Conservation (phyloP, 2,797 vertebrate species). For the Cirrhinus molitorella region DNA sequence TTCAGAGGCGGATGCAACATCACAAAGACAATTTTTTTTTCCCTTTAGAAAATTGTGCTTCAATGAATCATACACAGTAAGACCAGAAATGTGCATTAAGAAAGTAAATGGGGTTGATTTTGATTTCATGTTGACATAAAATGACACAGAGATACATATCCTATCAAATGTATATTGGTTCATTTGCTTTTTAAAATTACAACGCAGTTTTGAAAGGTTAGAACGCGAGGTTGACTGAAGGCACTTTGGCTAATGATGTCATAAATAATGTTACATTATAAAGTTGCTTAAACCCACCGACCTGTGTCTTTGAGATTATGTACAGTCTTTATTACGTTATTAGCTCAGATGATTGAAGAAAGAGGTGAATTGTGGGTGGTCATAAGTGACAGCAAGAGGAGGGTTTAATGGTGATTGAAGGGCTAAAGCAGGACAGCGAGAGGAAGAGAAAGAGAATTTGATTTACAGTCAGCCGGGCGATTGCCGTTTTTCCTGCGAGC, state of each 20-base stretch:
- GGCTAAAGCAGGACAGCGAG: conserved; percentile 17
- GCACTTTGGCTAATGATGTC: conserved; percentile 33
- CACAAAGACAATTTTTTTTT: too few species aligned
- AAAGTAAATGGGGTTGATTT: not conserved
- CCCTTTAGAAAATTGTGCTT: not conserved
- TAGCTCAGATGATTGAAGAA: conserved; percentile 23
- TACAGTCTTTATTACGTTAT: conserved; percentile 42
- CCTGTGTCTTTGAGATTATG: conserved; percentile 45
- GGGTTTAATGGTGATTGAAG: conserved; percentile 65
- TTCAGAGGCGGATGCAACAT: not conserved
- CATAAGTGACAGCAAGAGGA: conserved; percentile 46
- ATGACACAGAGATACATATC: not conserved
- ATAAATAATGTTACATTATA: conserved; percentile 24
- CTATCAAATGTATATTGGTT: not conserved
- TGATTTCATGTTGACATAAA: conserved; percentile 14
- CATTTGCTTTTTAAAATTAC: conserved; percentile 10
- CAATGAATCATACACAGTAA: not conserved
- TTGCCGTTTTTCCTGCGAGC: conserved; percentile 63
- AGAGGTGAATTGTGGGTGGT: conserved; percentile 52
- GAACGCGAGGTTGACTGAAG: not conserved
- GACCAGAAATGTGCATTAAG: not conserved
- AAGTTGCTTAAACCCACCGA: conserved; percentile 12
- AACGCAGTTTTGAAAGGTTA: conserved; percentile 3
- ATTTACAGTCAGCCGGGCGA: conserved; percentile 61
- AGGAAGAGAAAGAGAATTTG: conserved; percentile 54